These are phyloP conservation scores for Onychorhynchus coronatus DNA, from an alignment of 2,113 vertebrate species.

Conservation along the genomic window DNA sequence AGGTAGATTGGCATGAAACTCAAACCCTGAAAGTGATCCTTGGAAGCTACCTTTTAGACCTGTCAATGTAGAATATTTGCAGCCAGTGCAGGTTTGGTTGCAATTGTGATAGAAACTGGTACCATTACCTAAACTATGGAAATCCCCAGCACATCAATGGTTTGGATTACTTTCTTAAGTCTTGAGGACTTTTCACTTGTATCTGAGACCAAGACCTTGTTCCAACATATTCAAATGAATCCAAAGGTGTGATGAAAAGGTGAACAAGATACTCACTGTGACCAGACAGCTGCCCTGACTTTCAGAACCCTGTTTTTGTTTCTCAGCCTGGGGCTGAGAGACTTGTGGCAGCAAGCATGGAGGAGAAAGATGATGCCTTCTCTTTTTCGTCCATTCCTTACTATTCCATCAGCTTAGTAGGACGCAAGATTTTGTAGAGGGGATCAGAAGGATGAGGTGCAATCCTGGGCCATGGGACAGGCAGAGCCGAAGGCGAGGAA, in stretches of 20 bases:
- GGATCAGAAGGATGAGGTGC: neutral
- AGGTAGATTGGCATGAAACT: neutral
- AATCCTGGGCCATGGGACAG: neutral
- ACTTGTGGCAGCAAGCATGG: neutral
- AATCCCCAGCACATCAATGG: neutral
- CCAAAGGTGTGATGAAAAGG: neutral
- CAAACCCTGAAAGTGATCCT: neutral
- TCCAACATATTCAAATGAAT: neutral
- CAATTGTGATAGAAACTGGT: neutral
- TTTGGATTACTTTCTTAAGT: neutral
- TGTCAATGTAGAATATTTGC: neutral
- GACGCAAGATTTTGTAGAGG: neutral
- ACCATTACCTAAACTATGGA: neutral
- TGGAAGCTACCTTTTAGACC: neutral
- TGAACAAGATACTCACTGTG: neutral
- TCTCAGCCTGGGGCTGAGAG: neutral
- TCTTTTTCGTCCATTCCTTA: neutral
- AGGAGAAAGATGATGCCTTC: neutral
- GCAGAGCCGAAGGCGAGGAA: accelerated
- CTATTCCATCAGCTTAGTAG: neutral
- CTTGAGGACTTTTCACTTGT: neutral
- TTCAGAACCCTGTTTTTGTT: neutral
- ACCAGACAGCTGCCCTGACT: neutral
- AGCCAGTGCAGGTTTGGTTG: neutral
- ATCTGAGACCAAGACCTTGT: neutral